These are phyloP conservation scores for Trachelus iudaicus DNA, from an alignment of 2,888 invertebrate genomes.

Conservation along the genomic window DNA sequence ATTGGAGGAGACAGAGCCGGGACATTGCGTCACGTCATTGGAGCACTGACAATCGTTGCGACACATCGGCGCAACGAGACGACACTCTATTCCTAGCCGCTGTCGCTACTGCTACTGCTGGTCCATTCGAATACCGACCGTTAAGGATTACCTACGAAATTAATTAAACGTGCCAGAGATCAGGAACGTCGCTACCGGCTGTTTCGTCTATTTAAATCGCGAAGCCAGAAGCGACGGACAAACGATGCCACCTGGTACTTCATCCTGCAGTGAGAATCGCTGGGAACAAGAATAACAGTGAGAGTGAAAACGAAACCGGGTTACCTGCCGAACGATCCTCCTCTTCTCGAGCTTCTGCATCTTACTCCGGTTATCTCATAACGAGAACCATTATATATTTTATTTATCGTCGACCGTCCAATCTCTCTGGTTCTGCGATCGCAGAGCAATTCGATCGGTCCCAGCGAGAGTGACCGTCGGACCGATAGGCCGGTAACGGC, in stretches of 20 bases:
- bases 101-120: background rate
- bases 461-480: background rate
- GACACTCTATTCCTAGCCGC: conserved; percentile 27
- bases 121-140: background rate
- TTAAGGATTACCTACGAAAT: background rate
- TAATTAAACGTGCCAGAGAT: background rate
- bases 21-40: conserved; percentile 32
- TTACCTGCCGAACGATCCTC: background rate
- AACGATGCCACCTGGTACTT: background rate
- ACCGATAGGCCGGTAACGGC: background rate
- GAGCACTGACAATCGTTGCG: conserved; percentile 36
- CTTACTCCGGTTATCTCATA: background rate
- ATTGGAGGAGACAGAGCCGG: conserved; percentile 19
- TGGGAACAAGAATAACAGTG: background rate
- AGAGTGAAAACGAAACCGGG: background rate
- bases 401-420: background rate
- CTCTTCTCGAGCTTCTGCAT: background rate
- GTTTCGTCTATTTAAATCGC: background rate
- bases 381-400: background rate
- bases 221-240: background rate
- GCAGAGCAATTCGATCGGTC: background rate
- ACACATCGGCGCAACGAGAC: conserved; percentile 12
- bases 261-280: background rate
- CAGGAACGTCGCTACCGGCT: background rate
- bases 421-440: background rate